A percentile compares a stretch with the other conserved stretches of the same genome.
These are phyloP conservation scores for Charina bottae DNA, from an alignment of 2,113 vertebrate species.

Conservation along the genomic window DNA sequence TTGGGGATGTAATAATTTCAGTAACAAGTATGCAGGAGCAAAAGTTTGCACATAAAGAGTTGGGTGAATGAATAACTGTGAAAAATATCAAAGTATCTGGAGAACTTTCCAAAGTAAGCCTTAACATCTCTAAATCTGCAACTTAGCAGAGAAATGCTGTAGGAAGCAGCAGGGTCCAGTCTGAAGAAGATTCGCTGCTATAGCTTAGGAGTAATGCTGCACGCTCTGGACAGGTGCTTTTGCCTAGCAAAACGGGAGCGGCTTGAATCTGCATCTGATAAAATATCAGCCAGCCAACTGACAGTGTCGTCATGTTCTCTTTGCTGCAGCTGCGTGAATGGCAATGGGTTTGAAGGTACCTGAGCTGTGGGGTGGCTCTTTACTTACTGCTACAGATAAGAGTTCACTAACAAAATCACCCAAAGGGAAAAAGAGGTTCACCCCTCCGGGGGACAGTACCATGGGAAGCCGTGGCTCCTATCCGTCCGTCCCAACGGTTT, in stretches of 20 bases:
- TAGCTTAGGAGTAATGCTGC: constrained; percentile 45
- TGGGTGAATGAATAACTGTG: constrained; percentile 53
- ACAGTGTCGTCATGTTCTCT: constrained; percentile 9
- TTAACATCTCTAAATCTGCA: constrained; percentile 59
- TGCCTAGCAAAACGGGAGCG: constrained; percentile 54
- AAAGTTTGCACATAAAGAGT: constrained; percentile 41
- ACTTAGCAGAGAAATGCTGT: constrained; percentile 58
- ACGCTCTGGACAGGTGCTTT: constrained; percentile 45
- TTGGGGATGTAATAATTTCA: no score
- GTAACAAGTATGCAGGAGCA: neutral
- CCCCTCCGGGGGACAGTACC: constrained; percentile 44
- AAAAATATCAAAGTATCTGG: constrained; percentile 50
- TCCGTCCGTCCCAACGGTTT: constrained; percentile 43
- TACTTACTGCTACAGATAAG: neutral
- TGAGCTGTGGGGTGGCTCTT: constrained; percentile 34
- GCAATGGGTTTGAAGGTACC: constrained; percentile 31
- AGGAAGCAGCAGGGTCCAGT: constrained; percentile 33
- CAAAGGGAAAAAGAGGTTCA: neutral
- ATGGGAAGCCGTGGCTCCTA: constrained; percentile 42
- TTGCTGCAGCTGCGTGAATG: constrained; percentile 31
- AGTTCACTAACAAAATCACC: constrained; percentile 23
- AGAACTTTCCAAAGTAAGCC: constrained; percentile 26
- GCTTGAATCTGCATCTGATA: constrained; percentile 45
- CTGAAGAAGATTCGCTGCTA: constrained; percentile 41
- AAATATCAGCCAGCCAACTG: constrained; percentile 40